phyloP scores from a whole-genome alignment of 2,113 vertebrate genomes.

The Corynorhinus townsendii region DNA sequence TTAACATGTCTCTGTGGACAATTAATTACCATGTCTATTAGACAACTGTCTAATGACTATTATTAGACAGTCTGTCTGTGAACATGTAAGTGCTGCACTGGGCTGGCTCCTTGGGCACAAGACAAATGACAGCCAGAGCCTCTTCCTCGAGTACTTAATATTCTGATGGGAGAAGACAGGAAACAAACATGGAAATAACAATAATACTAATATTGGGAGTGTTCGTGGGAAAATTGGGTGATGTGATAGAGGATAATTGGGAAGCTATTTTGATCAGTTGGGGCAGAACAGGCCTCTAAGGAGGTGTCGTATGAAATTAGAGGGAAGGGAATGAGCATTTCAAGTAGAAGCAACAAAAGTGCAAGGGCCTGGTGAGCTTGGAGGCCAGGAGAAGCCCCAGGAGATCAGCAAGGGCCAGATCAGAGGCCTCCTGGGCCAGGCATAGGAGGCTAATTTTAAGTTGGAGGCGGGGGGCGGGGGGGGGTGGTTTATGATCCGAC shows the following conservation, averaged over 20 bases:
- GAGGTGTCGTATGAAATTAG: background rate
- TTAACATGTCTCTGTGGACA: background rate
- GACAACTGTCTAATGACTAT: background rate
- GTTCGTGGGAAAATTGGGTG: background rate
- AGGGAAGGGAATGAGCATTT: background rate
- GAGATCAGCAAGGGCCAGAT: background rate
- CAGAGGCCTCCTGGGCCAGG: background rate
- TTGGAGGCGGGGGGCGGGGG: too few relatives aligned
- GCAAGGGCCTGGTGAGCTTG: background rate
- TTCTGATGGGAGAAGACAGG: background rate
- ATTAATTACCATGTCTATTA: background rate
- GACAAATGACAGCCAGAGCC: background rate
- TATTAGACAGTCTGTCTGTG: background rate
- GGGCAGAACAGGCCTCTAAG: background rate
- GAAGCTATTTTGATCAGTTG: background rate
- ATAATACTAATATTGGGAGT: background rate
- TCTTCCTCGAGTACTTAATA: background rate
- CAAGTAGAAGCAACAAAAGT: background rate
- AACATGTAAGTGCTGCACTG: background rate
- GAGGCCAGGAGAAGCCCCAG: background rate
- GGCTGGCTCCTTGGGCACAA: background rate
- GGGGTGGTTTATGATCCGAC: background rate
- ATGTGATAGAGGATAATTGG: background rate
- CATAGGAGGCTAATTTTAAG: background rate
- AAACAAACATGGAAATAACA: background rate